Evolutionary conservation across 2,113 vertebrate species (phyloP), one percentile per base, ranked within the genome.

Genomic region (Rhombomys opimus): DNA sequence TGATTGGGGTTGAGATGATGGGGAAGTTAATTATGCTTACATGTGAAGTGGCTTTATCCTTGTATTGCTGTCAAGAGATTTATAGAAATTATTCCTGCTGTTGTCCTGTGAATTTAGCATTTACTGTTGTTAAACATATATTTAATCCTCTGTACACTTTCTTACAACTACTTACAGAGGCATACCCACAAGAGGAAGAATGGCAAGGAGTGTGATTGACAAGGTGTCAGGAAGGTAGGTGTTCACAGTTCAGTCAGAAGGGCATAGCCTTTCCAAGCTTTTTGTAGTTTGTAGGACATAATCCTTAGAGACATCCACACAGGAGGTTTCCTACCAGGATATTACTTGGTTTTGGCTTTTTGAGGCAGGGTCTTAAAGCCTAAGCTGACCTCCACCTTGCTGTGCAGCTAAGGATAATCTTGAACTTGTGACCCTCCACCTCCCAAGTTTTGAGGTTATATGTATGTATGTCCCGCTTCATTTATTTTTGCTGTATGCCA

Each of bases 261-360:
- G 76, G 87, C 13, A 70, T 87, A 35, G 46, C 27, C 35, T 59
- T 41, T 92, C 23, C 59, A 80, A 61, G 57, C 15, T 81, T 54
- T 77, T 65, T 94, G 15, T 87, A 87, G 1, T 94, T 92, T 77
- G 27, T 50, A 85, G 75, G 63, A 96, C 91, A 35, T 46, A 67
- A 86, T 85, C 15, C 20, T 87, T 85, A n/a, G n/a, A 32, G n/a
- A 54, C 23, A 25, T 25, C 7, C 20, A 1, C 90, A 8, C 2
- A 5, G 7, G 77, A 59, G 38, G 9, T 41, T 94, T 91, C 27
- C 73, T 61, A 18, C 25, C 68, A 77, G 3, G 30, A n/a, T 59
- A 87, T 91, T 30, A 30, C 30, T 70, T 89, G 7, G 8, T 59
- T 89, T 59, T 41, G 14, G n/a, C 25, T 59, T 41, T 59, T 75